Conservation (phyloP, 2,113 vertebrate species). For the Castor canadensis region DNA sequence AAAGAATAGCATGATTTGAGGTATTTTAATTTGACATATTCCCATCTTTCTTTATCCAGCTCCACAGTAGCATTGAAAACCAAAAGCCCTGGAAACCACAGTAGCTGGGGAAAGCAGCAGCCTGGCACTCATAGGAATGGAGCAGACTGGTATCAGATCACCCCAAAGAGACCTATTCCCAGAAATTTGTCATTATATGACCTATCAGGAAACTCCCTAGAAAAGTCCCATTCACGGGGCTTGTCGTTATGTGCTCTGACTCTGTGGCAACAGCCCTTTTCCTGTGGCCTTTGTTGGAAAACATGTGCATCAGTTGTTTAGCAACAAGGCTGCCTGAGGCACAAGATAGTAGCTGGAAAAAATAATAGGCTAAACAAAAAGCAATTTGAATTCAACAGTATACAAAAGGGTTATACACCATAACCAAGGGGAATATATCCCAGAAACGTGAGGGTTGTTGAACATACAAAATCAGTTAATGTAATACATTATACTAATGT, state of each 20-base stretch:
- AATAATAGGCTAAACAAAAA: constrained; percentile 23
- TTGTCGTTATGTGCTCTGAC: not conserved
- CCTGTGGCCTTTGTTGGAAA: not conserved
- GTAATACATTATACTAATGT: not conserved
- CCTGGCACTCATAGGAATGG: not conserved
- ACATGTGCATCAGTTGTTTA: constrained; percentile 25
- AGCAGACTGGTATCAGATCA: not conserved
- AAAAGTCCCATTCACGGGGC: not conserved
- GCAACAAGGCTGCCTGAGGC: not conserved
- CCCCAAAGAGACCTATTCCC: not conserved
- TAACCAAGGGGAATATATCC: not conserved
- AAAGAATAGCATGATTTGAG: not conserved
- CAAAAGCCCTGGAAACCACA: not conserved
- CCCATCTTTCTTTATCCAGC: not conserved
- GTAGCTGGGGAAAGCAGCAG: not conserved
- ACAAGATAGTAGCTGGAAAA: not conserved
- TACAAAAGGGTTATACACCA: not conserved
- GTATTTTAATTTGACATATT: not conserved
- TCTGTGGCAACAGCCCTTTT: not conserved
- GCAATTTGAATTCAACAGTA: not conserved
- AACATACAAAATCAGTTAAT: not conserved
- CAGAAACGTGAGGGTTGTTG: not conserved
- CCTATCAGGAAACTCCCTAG: not conserved
- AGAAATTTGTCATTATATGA: not conserved
- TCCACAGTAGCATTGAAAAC: not conserved